A percentile compares a stretch with the other conserved stretches of the same genome.
These are phyloP conservation scores for Aplysia californica DNA, from an alignment of 1,140 invertebrate genomes.

Conservation along the genomic window DNA sequence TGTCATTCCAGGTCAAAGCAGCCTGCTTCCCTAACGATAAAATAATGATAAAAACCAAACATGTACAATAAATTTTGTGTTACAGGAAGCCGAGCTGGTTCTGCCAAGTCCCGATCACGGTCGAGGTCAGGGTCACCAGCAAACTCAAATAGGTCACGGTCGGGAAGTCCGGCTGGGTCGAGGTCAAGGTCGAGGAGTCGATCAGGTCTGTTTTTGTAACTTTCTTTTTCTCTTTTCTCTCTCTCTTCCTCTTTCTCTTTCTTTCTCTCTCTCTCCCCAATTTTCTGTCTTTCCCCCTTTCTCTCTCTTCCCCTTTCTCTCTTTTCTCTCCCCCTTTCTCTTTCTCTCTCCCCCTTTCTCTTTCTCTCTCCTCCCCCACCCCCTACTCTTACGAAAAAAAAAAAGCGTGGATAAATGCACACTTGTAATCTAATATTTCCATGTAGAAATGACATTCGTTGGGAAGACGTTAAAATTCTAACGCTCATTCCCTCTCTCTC, in stretches of 20 bases:
- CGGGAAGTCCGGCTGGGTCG: slow-evolving; percentile 22
- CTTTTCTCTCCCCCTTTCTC: not conserved
- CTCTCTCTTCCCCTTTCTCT: not conserved
- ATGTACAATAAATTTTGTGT: too few species aligned
- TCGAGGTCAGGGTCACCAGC: slow-evolving; percentile 19
- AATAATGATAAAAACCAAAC: too few species aligned
- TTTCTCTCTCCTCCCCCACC: not conserved
- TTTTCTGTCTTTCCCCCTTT: too few species aligned
- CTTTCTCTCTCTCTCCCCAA: not conserved
- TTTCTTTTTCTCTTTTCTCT: not conserved
- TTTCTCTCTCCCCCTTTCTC: not conserved
- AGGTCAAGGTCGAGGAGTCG: slow-evolving; percentile 18
- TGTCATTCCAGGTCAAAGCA: slow-evolving; percentile 21
- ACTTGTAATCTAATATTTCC: not conserved
- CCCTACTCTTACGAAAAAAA: not conserved
- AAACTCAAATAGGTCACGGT: slow-evolving; percentile 30
- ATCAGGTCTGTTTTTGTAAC: not conserved
- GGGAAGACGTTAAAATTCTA: not conserved
- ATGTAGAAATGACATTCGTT: not conserved
- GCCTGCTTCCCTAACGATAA: slow-evolving; percentile 13
- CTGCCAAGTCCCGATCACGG: not conserved
- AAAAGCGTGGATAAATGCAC: not conserved
- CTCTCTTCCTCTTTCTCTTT: not conserved
- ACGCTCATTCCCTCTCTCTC: not conserved
- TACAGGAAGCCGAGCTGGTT: not conserved